Evolutionary conservation across 2,888 invertebrate species (phyloP), one percentile per base, ranked within the genome.

Genomic region (Melitaea athalia): DNA sequence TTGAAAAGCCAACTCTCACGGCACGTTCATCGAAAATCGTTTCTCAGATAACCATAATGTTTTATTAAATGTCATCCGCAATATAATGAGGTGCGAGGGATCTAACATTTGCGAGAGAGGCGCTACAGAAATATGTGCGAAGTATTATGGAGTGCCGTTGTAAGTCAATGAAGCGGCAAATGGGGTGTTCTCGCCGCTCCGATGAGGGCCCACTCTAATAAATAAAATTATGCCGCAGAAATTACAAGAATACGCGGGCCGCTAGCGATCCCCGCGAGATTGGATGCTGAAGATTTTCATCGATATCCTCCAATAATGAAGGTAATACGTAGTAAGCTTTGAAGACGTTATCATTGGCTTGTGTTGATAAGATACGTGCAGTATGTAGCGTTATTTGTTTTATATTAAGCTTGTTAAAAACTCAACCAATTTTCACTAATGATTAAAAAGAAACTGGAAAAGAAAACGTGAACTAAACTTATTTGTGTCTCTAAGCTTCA

Each of bases 141-240:
- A 92, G 91, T 91, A 89, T 91, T 91, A 92, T 92, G 82, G 89
- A 91, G 90, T 88, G 89, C 87, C 91, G 91, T 92, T 92, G 92
- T 92, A 92, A 92, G 92, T 92, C 92, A 92, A 92, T 92, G 92
- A 92, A 87, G 91, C 91, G 91, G 89, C 82, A 92, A 92, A 92
- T 92, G 88, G 92, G 92, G 91, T 91, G 88, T 87, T 89, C 90
- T 85, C 85, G 85, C 79, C 82, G 84, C 84, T 81, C 78, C 82
- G 82, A 83, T 83, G 87, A 86, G 87, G 88, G 87, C 84, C 86
- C 82, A 87, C 88, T 91, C 91, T 92, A 92, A 92, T 92, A 92
- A 92, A 92, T 92, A 92, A 92, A 92, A 92, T 92, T 92, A 92
- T 92, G 87, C 89, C 88, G 85, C 87, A 88, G 91, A 92, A 92